phyloP scores from a whole-genome alignment of 2,888 invertebrate genomes.

The Mesorhabditis spiculigera region DNA sequence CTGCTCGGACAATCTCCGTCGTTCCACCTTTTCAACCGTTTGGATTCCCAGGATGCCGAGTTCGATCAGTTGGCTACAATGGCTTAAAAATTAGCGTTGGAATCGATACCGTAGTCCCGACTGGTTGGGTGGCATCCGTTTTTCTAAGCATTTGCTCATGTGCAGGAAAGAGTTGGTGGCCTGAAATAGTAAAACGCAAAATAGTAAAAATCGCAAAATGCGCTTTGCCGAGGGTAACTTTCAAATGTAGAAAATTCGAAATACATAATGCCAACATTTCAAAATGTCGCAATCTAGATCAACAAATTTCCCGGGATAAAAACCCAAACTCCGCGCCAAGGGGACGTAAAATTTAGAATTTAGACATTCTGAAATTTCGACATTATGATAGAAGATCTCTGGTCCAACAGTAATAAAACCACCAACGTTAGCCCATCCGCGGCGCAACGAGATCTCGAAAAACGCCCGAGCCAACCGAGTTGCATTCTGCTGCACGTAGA shows the following conservation, averaged over 20 bases:
- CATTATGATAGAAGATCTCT: not conserved
- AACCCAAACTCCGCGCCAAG: too few species aligned
- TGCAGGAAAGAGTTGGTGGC: conserved; percentile 79
- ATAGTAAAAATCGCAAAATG: too few species aligned
- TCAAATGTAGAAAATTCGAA: too few species aligned
- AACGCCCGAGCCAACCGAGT: conserved; percentile 35
- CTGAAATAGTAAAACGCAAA: conserved; percentile 58
- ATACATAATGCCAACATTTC: too few species aligned
- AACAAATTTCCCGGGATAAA: too few species aligned
- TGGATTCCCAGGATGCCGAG: not conserved
- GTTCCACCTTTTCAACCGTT: conserved; percentile 74
- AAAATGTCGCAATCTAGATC: too few species aligned
- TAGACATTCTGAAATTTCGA: too few species aligned
- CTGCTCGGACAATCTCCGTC: conserved; percentile 69
- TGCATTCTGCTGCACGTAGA: conserved; percentile 76
- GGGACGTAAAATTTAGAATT: not conserved
- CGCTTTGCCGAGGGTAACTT: too few species aligned
- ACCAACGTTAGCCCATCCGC: not conserved
- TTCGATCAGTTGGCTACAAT: conserved; percentile 25
- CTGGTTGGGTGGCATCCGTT: conserved; percentile 84
- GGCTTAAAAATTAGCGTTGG: not conserved
- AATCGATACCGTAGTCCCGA: conserved; percentile 65
- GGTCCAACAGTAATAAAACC: not conserved
- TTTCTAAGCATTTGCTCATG: conserved; percentile 88
- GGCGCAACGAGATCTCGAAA: conserved; percentile 25